Percentiles rank a stretch among this genome's conserved stretches.
These are phyloP conservation scores for Chiloscyllium punctatum DNA, from an alignment of 2,797 vertebrate species.

Conservation along the genomic window DNA sequence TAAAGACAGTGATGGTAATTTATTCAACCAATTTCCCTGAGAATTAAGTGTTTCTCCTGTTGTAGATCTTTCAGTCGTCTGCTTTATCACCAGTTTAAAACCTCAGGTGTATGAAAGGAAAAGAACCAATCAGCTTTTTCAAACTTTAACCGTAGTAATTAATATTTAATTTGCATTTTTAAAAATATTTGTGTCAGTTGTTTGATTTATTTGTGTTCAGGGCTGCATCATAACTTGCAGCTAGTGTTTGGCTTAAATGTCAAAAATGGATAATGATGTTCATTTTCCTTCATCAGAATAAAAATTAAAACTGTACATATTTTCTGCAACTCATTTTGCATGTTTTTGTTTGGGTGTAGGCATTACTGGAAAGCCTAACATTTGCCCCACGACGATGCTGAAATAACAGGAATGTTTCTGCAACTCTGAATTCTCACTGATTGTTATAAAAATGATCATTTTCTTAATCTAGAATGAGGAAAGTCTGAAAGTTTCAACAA, in stretches of 20 bases:
- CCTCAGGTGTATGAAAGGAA: background rate
- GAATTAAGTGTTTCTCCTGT: no score
- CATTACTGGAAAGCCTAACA: background rate
- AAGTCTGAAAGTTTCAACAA: background rate
- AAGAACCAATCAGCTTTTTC: background rate
- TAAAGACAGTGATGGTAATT: background rate
- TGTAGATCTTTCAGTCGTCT: background rate
- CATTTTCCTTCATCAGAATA: background rate
- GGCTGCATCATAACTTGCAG: background rate
- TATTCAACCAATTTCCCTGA: background rate
- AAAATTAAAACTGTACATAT: constrained; percentile 13
- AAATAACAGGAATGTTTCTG: background rate
- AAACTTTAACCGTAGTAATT: background rate
- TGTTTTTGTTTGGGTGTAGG: background rate
- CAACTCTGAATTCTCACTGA: background rate
- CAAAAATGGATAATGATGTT: background rate
- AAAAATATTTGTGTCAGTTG: background rate
- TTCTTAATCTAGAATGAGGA: background rate
- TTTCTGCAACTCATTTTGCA: background rate
- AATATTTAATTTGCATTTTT: background rate
- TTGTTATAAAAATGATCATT: background rate
- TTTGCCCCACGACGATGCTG: background rate
- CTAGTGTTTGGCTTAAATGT: background rate
- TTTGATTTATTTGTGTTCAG: background rate
- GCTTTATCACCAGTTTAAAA: background rate